Evolutionary conservation across 2,888 invertebrate genomes (phyloP), one percentile per base, ranked within the genome.

Genomic region (Erynnis tages): DNA sequence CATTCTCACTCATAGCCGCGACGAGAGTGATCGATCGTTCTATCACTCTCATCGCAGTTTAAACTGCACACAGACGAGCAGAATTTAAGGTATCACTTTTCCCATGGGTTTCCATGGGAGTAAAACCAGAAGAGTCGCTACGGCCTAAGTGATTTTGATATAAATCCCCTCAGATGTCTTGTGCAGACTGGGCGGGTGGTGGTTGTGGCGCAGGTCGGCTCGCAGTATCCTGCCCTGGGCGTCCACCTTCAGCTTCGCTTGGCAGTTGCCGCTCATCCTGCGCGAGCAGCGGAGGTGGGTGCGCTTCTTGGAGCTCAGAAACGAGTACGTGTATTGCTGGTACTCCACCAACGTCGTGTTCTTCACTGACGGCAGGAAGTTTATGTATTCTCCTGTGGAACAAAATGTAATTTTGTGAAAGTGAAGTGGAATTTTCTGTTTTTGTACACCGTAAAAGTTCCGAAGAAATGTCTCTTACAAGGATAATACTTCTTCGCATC

Each of bases 251-350:
- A 75, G 48, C 7, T 60, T 55, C 0, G 69, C 72, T 17, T 57
- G 65, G 43, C 71, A 73, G 7, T 43, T 43, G 7, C 62, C 64
- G 7, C 43, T 48, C 2, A 40, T 37, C 34, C 55, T 61, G 23
- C 64, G 60, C 0, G 69, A 69, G 17, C 70, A 69, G 30, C 63
- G 64, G 65, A 68, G 66, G 14, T 56, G 21, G 0, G 25, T 59
- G 17, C 32, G 43, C 19, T 23, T 50, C 40, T 35, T 50, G 5
- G 27, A 16, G 8, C 29, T 29, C 2, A 30, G 6, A 11, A 47
- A 59, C 3, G 50, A 46, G 45, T 21, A 54, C 2, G 34, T 54
- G 13, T 54, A 54, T 4, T 23, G 5, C 10, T 54, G 21, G 11
- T 50, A 54, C 23, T 46, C 44, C 34, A 54, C 14, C 23, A 54